Conservation (phyloP, 2,113 vertebrate genomes). For the Nyctibius bracteatus region DNA sequence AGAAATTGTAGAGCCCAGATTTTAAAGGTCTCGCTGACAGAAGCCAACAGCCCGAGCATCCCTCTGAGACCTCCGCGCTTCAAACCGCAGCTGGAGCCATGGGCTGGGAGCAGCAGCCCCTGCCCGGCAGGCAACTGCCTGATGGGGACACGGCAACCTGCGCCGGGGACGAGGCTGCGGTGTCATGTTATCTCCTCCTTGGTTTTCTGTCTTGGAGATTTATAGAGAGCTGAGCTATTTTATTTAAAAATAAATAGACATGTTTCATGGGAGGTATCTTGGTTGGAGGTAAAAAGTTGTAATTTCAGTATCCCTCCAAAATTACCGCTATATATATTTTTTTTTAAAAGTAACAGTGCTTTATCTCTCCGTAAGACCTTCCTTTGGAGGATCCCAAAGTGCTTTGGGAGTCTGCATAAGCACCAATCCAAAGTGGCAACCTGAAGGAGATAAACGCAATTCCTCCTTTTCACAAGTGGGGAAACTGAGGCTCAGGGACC, state of each 20-base stretch:
- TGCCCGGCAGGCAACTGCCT: not conserved
- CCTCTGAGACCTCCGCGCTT: not conserved
- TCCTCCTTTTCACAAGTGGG: not conserved
- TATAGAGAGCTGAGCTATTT: not conserved
- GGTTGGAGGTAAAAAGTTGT: not conserved
- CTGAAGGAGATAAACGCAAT: not conserved
- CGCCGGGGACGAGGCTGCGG: not conserved
- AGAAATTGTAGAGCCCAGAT: not conserved
- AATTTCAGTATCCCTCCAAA: not conserved
- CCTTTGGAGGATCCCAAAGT: not conserved
- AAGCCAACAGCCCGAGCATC: constrained; percentile 39
- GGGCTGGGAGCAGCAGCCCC: not conserved
- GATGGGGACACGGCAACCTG: not conserved
- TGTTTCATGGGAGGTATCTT: fast-evolving
- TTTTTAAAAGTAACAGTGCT: not conserved
- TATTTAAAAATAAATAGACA: not conserved
- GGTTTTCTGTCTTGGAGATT: not conserved
- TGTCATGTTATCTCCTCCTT: not conserved
- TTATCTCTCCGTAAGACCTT: not conserved
- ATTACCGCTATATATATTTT: not conserved
- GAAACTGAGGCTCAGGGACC: not conserved
- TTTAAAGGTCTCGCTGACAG: constrained; percentile 35
- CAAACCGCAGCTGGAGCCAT: constrained; percentile 4
- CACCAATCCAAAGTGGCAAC: not conserved
- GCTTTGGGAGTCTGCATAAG: not conserved